Conservation (phyloP, 2,113 vertebrate genomes). For the Scopus umbretta region DNA sequence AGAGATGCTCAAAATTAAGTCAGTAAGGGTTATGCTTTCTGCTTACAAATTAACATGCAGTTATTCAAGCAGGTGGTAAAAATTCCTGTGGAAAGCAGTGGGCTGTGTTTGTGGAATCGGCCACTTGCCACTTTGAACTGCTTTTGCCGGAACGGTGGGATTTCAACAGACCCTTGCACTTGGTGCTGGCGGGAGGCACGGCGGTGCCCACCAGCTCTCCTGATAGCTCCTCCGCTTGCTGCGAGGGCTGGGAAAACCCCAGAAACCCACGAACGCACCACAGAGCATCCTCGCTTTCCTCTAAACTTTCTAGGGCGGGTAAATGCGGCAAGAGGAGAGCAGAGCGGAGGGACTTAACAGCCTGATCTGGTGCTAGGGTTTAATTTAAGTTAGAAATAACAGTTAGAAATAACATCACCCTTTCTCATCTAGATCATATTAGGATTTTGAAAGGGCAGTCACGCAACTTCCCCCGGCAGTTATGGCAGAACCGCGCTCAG, state of each 20-base stretch:
- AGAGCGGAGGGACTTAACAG: neutral
- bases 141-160: neutral
- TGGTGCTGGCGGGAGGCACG: rapidly evolving
- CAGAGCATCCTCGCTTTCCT: neutral
- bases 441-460: slow-evolving; percentile 60
- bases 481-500: slow-evolving; percentile 30
- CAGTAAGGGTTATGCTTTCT: neutral
- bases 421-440: slow-evolving; percentile 56
- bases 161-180: neutral
- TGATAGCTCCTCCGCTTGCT: rapidly evolving
- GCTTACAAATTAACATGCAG: neutral
- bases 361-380: neutral
- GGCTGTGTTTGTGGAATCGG: neutral
- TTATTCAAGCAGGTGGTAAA: neutral
- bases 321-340: rapidly evolving
- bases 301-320: neutral
- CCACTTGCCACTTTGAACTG: neutral
- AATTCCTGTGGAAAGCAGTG: neutral
- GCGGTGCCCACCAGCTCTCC: neutral
- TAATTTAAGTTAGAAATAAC: slow-evolving; percentile 58
- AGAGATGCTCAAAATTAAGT: neutral
- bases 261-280: rapidly evolving
- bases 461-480: slow-evolving; percentile 51
- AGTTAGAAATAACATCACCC: slow-evolving; percentile 50
- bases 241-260: neutral